Percentiles rank a stretch among this genome's conserved stretches.
Evolutionary conservation across 2,888 invertebrate species (phyloP).

Genomic region (Lysandra coridon): DNA sequence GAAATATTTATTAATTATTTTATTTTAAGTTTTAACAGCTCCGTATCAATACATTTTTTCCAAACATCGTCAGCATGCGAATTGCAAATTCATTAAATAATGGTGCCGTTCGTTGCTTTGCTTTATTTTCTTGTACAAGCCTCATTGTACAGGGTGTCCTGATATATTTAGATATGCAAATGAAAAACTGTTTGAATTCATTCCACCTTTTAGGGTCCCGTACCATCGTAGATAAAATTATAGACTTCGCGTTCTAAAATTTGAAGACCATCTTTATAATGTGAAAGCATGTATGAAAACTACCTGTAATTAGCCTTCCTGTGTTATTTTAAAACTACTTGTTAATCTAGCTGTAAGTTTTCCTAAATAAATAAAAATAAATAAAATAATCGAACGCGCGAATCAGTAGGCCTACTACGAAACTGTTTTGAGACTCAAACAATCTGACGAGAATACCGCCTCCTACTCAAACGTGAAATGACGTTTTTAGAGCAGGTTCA

Average conservation of each 20-base stretch:
- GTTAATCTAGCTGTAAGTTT: no score
- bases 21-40: constrained; percentile 44
- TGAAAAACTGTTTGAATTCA: constrained; percentile 42
- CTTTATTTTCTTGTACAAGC: constrained; percentile 57
- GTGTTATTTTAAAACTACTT: no score
- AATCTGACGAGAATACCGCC: no score
- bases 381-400: no score
- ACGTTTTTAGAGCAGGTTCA: no score
- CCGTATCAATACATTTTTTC: constrained; percentile 54
- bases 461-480: no score
- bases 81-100: constrained; percentile 76
- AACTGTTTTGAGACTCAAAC: no score
- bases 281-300: no score
- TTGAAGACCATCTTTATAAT: no score
- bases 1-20: not conserved
- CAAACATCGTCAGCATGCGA: constrained; percentile 70
- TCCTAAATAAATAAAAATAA: no score
- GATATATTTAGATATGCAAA: constrained; percentile 53
- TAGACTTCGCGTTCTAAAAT: not conserved
- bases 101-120: constrained; percentile 65
- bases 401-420: no score
- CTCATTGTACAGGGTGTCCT: constrained; percentile 59
- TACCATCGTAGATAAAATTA: not conserved
- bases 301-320: no score
- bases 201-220: constrained; percentile 35